Conservation (phyloP, 2,113 vertebrate species). For the Tragulus kanchil region DNA sequence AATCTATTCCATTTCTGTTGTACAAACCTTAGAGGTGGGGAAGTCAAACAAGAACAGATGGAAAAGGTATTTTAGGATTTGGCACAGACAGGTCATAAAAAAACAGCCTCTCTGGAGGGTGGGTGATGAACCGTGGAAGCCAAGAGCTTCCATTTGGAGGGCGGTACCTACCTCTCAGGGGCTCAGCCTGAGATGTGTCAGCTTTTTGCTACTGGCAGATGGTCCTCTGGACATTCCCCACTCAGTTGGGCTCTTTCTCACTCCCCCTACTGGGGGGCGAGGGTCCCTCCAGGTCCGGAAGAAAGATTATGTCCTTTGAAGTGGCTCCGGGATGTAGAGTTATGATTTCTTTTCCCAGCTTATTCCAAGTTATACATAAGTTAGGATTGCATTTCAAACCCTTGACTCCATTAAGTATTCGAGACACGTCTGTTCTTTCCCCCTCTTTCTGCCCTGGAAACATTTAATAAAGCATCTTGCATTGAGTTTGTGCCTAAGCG, state of each 20-base stretch:
- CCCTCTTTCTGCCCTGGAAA: background rate
- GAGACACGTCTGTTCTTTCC: background rate
- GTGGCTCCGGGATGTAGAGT: background rate
- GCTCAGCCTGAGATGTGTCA: background rate
- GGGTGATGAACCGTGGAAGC: background rate
- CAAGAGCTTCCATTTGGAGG: background rate
- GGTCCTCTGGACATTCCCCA: background rate
- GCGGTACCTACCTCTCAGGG: accelerated
- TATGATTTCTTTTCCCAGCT: background rate
- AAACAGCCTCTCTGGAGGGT: background rate
- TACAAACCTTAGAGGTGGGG: background rate
- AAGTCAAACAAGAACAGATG: conserved; percentile 34
- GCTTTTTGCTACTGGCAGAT: too few species aligned
- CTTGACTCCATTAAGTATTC: background rate
- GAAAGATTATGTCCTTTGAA: background rate
- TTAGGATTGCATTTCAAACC: background rate
- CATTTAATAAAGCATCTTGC: background rate
- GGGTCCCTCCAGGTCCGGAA: background rate
- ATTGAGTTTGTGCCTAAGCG: background rate
- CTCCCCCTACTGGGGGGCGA: too few species aligned
- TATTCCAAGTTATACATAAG: background rate
- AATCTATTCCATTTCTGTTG: conserved; percentile 25
- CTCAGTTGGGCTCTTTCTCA: background rate
- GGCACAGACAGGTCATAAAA: background rate
- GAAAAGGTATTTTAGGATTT: conserved; percentile 17